Conservation (phyloP, 2,113 vertebrate genomes). For the Butorides virescens region DNA sequence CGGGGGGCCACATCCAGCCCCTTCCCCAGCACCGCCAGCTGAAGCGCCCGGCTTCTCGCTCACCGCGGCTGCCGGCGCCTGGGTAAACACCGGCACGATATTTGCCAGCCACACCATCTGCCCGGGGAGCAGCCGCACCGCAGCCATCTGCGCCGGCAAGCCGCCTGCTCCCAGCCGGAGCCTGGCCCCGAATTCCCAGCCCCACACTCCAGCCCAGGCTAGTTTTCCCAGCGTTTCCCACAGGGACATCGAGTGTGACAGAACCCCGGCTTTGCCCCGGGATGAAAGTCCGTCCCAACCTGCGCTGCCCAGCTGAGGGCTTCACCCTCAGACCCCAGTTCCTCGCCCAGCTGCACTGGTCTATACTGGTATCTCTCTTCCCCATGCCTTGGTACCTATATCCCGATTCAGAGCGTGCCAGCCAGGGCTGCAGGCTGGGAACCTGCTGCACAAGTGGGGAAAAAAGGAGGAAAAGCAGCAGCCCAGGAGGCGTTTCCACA, state of each 20-base stretch:
- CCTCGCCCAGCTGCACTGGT: background rate
- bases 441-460: rapidly evolving
- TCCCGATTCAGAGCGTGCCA: too few species aligned
- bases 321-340: background rate
- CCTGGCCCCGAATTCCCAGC: background rate
- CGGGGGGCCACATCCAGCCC: background rate
- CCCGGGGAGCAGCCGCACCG: background rate
- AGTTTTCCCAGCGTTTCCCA: rapidly evolving
- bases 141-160: background rate
- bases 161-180: background rate
- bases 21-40: background rate
- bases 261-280: background rate
- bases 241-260: rapidly evolving
- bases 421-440: background rate
- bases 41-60: background rate
- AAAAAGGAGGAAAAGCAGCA: background rate
- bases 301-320: background rate
- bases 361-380: background rate
- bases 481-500: rapidly evolving
- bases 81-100: background rate
- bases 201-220: rapidly evolving
- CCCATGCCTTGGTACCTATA: background rate
- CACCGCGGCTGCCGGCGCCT: rapidly evolving
- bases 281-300: background rate
- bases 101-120: background rate